Percentiles rank a stretch among this genome's conserved stretches.
These are phyloP conservation scores for Nephila pilipes DNA, from an alignment of 1,140 invertebrate genomes.

Conservation along the genomic window DNA sequence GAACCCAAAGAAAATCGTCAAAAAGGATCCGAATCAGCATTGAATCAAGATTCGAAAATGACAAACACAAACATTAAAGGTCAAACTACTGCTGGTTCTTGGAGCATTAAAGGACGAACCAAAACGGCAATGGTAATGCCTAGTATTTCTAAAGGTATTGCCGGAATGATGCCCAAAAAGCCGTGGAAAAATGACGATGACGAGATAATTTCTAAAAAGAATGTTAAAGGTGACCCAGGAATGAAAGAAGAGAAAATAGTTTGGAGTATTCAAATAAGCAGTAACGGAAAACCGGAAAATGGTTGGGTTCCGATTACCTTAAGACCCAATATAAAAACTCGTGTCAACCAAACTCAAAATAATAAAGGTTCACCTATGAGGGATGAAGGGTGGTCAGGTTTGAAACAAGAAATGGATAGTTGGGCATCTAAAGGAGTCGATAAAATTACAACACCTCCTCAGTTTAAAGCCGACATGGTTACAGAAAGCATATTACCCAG, in stretches of 20 bases:
- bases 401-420: conserved; percentile 7
- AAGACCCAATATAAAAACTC: conserved; percentile 22
- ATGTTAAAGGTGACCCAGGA: conserved; percentile 42
- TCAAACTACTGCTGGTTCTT: neutral
- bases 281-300: conserved; percentile 59
- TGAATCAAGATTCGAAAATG: neutral
- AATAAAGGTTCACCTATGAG: neutral
- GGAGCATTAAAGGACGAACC: neutral
- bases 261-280: conserved; percentile 66
- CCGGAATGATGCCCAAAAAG: neutral
- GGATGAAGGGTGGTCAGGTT: conserved; percentile 12
- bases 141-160: neutral
- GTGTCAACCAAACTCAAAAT: neutral
- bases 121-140: neutral
- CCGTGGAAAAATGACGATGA: neutral
- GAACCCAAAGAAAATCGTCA: neutral
- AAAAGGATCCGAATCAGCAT: neutral
- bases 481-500: neutral
- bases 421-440: neutral
- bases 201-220: neutral
- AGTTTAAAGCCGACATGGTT: neutral
- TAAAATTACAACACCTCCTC: neutral
- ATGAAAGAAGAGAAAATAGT: conserved; percentile 67
- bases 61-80: neutral
- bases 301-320: conserved; percentile 69